Base-by-base conservation (phyloP, 1,140 invertebrate species). In the Marisa cornuarietis region DNA sequence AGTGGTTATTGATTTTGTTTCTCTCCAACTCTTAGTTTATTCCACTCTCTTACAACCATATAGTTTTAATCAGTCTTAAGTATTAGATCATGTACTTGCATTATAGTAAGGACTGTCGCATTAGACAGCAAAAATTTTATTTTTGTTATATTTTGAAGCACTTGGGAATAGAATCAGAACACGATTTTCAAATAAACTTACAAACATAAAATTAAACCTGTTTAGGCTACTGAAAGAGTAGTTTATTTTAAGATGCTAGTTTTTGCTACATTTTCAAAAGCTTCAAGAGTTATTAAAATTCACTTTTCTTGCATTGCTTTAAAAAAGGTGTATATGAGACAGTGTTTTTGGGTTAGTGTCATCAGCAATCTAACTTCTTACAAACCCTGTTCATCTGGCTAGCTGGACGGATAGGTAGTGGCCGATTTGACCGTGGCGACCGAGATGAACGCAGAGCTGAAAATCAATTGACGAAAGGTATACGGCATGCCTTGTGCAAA, bases 371-470 rank as follows among this genome's bases (percentile, higher is more conserved):
- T 71, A 31, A 72, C 49, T 18, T 61, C 9, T 24, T 58, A 66
- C 24, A 71, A 14, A 54, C 31, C 20, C 61, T 74, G 54, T 69
- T 52, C 74, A 13, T 52, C 58, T 68, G 78, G 78, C 42, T 83
- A 89, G 88, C 85, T 87, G 88, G 87, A 80, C 85, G 88, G 61
- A 89, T 89, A 82, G 88, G 88, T 68, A 89, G 88, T 83, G 88
- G 88, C 78, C 86, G 88, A 73, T 89, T 89, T 88, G 88, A 86
- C 81, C 83, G 85, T 66, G 85, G 85, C 18, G 85, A 87, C 24
- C 73, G 82, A 79, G 86, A 89, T 78, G 86, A 85, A 16, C 78
- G 85, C 58, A 86, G 83, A 22, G 77, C 82, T 81, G 86, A 82
- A 76, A 71, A 65, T 77, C 76, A 77, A 69, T 78, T 52, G 62